phyloP scores from a whole-genome alignment of 2,113 vertebrate genomes.

The Artemisiospiza belli region DNA sequence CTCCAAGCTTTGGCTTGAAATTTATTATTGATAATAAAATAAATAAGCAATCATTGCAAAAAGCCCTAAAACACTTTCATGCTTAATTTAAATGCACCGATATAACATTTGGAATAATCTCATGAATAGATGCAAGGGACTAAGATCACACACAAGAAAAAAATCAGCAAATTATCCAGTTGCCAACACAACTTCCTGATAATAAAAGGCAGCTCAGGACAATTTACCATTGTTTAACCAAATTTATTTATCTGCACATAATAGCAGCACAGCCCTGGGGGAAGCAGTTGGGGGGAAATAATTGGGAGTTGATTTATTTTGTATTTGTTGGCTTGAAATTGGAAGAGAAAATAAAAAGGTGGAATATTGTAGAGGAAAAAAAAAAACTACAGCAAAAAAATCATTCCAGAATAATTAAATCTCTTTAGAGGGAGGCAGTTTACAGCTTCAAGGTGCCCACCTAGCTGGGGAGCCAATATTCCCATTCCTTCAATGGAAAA shows the following conservation, averaged over 20 bases:
- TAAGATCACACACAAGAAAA: neutral
- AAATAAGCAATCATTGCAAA: slow-evolving; percentile 57
- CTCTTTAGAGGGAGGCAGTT: neutral
- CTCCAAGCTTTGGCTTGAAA: neutral
- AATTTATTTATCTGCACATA: slow-evolving; percentile 47
- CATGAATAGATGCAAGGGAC: slow-evolving; percentile 27
- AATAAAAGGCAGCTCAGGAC: slow-evolving; percentile 56
- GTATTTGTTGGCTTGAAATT: neutral
- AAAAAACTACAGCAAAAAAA: neutral
- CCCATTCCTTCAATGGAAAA: neutral
- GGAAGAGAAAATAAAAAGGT: neutral
- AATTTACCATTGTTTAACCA: slow-evolving; percentile 43
- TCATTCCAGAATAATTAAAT: neutral
- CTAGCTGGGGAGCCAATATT: neutral
- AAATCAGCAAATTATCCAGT: slow-evolving; percentile 38
- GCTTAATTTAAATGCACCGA: slow-evolving; percentile 42
- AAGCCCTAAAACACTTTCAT: slow-evolving; percentile 43
- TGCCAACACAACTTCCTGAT: slow-evolving; percentile 20
- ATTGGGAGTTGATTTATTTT: slow-evolving; percentile 51
- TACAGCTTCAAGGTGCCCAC: neutral
- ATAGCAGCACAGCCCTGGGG: neutral
- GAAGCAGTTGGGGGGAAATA: slow-evolving; percentile 3
- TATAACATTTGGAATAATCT: neutral
- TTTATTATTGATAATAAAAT: slow-evolving; percentile 64
- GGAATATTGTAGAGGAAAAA: neutral